Evolutionary conservation across 1,140 invertebrate species (phyloP).

Genomic region (Vollenhovia emeryi): DNA sequence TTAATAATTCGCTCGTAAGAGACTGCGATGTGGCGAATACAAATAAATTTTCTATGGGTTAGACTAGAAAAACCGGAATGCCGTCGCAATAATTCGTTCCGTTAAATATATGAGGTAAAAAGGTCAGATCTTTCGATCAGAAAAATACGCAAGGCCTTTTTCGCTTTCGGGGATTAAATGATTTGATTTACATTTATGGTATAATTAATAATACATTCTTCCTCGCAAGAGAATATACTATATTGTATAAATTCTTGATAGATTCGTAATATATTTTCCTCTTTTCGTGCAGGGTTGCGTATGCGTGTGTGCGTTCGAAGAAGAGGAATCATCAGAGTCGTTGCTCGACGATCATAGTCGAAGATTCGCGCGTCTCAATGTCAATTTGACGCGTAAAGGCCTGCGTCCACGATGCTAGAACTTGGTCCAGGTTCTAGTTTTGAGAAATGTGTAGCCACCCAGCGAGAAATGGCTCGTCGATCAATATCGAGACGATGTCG

Average conservation of each 20-base stretch:
- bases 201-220: neutral
- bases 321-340: neutral
- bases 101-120: neutral
- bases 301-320: neutral
- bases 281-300: neutral
- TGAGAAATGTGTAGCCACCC: no score
- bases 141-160: neutral
- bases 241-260: neutral
- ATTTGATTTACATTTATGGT: neutral
- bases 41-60: neutral
- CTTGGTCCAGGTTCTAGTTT: no score
- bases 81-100: neutral
- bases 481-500: no score
- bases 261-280: neutral
- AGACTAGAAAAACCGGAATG: constrained; percentile 43
- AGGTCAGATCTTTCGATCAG: neutral
- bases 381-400: constrained; percentile 18
- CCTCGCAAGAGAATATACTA: neutral
- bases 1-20: neutral
- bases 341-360: neutral
- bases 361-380: constrained; percentile 61
- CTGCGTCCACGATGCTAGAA: no score
- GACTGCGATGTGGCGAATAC: neutral
- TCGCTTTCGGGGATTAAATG: neutral
- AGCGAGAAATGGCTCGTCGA: no score